Evolutionary conservation across 2,797 vertebrate species (phyloP), one percentile per base, ranked within the genome.

Genomic region (Mastacembelus armatus): DNA sequence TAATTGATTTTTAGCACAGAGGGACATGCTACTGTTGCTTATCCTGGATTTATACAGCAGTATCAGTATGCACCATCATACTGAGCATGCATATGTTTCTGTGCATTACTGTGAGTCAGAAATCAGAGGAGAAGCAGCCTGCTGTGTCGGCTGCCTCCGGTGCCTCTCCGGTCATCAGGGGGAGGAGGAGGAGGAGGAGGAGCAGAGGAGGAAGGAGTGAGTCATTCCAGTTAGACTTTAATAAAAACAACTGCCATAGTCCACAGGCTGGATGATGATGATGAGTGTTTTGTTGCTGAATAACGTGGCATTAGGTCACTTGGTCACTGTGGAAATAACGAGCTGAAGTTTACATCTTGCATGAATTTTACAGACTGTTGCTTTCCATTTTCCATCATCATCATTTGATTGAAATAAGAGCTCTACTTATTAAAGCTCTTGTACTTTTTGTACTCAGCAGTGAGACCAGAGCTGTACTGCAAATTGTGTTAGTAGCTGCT

Each of bases 171-270:
- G 64, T 72, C 80, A 81, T 70, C 69, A 15, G 72, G 47, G 77
- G 55, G 79, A 69, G 56, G 72, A 76, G 66, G 71, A 77, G 70
- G 59, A 74, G 66, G 69, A 61, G 50, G 44, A 32, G 40, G 32
- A 52, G 60, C 2, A 24, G 84, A 68, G 74, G 81, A 88, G 88
- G 89, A 90, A 87, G 83, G 79, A 88, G 77, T 91, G 89, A 91
- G 88, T 91, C 89, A 88, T 80, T 59, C 76, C 67, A 70, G 75
- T 79, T 70, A 74, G 78, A 70, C 78, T 80, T 80, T 66, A 77
- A 86, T 84, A 88, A 88, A 90, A 90, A 83, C 79, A 80, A 83
- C 79, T 64, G 78, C 62, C 78, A 65, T 66, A 50, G 57, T 71
- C 72, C 71, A 39, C 22, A 54, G 69, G 74, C 54, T 39, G 66